Evolutionary conservation across 2,113 vertebrate genomes (phyloP).

Genomic region (Alosa alosa): DNA sequence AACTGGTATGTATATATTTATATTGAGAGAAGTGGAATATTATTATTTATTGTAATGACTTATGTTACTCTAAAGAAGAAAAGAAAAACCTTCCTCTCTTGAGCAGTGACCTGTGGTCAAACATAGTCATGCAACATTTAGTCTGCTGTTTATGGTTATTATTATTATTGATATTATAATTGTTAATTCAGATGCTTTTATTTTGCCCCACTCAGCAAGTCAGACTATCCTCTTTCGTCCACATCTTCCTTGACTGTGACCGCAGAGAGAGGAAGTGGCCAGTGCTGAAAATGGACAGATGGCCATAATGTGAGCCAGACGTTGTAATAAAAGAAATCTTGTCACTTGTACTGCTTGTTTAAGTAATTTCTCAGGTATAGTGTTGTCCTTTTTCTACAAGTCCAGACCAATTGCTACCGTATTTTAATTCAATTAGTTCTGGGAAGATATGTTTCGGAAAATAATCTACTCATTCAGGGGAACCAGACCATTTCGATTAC

Average conservation of each 20-base stretch:
- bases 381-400: conserved; percentile 40
- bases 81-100: conserved; percentile 7
- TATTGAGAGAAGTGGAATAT: conserved; percentile 41
- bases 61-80: conserved; percentile 24
- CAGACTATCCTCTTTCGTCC: background rate
- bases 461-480: background rate
- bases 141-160: conserved; percentile 16
- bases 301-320: conserved; percentile 24
- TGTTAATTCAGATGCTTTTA: background rate
- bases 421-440: background rate
- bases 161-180: conserved; percentile 2
- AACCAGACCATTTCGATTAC: background rate
- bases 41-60: conserved; percentile 49
- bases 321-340: conserved; percentile 31
- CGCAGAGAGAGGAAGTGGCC: conserved; percentile 24
- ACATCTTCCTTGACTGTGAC: conserved; percentile 33
- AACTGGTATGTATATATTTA: conserved; percentile 27
- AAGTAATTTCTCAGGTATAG: conserved; percentile 51
- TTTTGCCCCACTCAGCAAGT: background rate
- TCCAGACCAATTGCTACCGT: conserved; percentile 43
- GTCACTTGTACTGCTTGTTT: conserved; percentile 39
- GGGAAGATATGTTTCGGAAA: background rate
- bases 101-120: background rate
- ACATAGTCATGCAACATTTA: background rate
- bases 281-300: conserved; percentile 21